Evolutionary conservation across 1,140 invertebrate genomes (phyloP), one percentile per base, ranked within the genome.

Genomic region (Neoseiulus cucumeris): DNA sequence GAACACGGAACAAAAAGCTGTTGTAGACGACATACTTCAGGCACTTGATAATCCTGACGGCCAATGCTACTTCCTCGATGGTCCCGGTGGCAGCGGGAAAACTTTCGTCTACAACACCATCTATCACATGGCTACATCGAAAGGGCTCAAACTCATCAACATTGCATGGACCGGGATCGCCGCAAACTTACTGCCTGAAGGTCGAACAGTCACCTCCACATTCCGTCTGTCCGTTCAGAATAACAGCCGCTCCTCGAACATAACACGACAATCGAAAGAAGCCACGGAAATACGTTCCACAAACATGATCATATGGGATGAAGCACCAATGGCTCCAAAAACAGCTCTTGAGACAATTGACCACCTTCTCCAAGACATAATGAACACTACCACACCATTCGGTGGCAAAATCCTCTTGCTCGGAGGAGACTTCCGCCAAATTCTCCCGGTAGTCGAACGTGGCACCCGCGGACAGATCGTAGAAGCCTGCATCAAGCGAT

Each of bases 31-130:
- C 4, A 39, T 39, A 39, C 33, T 39, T 4, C 33, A 9, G 9
- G 9, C 33, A 39, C 33, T 39, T 20, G 59, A 67, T 44, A 9
- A 64, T 64, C 42, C 45, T 64, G n/a, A 44, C 7, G n/a, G 7
- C 2, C 29, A 29, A 25, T 64, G 59, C 39, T 70, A 70, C 33
- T 72, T 70, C 67, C 39, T 71, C 41, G 65, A 72, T 67, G 73
- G 72, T n/a, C 69, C 72, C 9, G 73, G 71, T 59, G 73, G 71
- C 17, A 73, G 70, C 14, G 72, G 74, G 12, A 75, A 76, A 71
- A 77, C 74, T 0, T 78, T 75, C 66, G 41, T 75, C 1, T 74
- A 72, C 66, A 72, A 68, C 12, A 64, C 68, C 14, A 42, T 73
- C 12, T 55, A 68, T 28, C 42, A 39, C 33, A 4, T 39, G 33